Evolutionary conservation across 2,113 vertebrate species (phyloP).

Genomic region (Perca flavescens): DNA sequence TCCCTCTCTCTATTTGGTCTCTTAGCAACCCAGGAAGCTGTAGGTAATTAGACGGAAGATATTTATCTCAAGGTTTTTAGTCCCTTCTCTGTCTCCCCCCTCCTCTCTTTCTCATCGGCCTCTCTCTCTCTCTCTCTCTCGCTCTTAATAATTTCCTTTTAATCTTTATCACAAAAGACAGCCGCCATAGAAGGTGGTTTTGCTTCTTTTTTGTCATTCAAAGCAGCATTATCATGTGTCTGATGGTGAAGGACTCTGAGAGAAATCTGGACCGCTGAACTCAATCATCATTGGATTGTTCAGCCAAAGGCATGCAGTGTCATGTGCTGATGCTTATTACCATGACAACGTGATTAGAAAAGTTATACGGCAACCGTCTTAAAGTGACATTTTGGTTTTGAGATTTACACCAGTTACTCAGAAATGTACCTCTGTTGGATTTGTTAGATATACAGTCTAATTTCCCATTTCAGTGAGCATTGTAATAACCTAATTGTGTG

Average conservation of each 20-base stretch:
- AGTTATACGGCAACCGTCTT: slow-evolving; percentile 12
- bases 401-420: slow-evolving; percentile 3
- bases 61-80: slow-evolving; percentile 65
- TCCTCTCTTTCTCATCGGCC: not conserved
- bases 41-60: slow-evolving; percentile 73
- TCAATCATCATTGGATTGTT: slow-evolving; percentile 18
- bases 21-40: slow-evolving; percentile 78
- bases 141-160: slow-evolving; percentile 59
- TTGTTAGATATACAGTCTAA: slow-evolving; percentile 8
- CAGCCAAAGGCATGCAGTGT: slow-evolving; percentile 26
- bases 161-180: slow-evolving; percentile 13
- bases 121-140: not conserved
- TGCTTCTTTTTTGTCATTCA: slow-evolving; percentile 41
- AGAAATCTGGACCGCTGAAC: slow-evolving; percentile 41
- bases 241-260: slow-evolving; percentile 5
- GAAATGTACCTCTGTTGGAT: not conserved
- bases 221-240: slow-evolving; percentile 16
- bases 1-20: slow-evolving; percentile 49
- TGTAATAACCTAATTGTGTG: slow-evolving; percentile 8
- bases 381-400: slow-evolving; percentile 28
- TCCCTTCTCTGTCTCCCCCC: not conserved
- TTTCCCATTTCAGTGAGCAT: not conserved
- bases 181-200: not conserved
- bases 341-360: slow-evolving; percentile 59
- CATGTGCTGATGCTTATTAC: slow-evolving; percentile 52